These are phyloP conservation scores for Pampusana beccarii DNA, from an alignment of 2,113 vertebrate species.

Conservation along the genomic window DNA sequence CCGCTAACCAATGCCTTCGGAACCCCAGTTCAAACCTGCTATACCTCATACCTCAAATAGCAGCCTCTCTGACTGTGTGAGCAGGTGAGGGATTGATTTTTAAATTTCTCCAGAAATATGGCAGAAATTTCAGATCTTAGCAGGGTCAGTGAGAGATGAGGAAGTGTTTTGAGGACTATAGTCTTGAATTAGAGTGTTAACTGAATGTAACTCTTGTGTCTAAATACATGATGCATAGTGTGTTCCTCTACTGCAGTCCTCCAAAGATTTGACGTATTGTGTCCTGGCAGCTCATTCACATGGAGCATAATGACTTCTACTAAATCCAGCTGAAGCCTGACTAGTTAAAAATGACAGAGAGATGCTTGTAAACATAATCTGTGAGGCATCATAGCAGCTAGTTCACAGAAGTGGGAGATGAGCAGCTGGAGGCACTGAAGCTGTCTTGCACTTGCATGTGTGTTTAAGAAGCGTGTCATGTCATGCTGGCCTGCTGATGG, in stretches of 20 bases:
- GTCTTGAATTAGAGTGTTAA: neutral
- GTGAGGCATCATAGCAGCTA: neutral
- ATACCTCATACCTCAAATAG: neutral
- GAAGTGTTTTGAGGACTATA: neutral
- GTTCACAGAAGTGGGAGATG: neutral
- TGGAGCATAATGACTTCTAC: neutral
- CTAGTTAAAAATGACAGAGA: neutral
- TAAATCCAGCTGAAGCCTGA: neutral
- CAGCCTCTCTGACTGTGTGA: neutral
- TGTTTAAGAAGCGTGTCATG: no score
- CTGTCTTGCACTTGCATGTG: no score
- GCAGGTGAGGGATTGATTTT: neutral
- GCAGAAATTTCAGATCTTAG: neutral
- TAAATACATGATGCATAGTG: neutral
- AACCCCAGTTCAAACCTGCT: neutral
- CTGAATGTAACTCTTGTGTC: neutral
- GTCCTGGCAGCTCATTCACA: neutral
- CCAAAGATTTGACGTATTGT: neutral
- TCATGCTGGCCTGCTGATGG: neutral
- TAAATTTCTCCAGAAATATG: neutral
- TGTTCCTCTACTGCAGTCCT: neutral
- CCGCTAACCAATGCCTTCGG: fast-evolving
- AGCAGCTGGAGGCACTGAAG: neutral
- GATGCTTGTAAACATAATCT: neutral
- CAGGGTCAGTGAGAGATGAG: neutral